phyloP scores from a whole-genome alignment of 2,888 invertebrate genomes.

The Urechis unicinctus region DNA sequence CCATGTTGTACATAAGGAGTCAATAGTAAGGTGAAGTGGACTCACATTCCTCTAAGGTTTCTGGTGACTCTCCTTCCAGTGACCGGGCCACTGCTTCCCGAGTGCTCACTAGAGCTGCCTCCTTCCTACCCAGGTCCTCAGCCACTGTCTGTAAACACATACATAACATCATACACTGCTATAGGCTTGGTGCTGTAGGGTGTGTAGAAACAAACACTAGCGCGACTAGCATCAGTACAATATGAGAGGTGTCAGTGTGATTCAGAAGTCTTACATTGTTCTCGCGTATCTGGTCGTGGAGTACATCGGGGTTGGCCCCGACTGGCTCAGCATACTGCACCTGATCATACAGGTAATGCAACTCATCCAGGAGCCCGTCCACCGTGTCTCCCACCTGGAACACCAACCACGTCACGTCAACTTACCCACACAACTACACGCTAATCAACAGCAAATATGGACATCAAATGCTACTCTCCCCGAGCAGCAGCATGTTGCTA shows the following conservation, averaged over 20 bases:
- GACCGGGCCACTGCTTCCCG: constrained; percentile 25
- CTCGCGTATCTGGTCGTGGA: constrained; percentile 44
- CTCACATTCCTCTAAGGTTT: constrained; percentile 20
- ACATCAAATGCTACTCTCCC: too few species aligned
- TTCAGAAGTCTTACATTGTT: constrained; percentile 35
- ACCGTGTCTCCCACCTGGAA: constrained; percentile 38
- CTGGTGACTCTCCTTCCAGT: constrained; percentile 13
- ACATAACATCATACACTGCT: not conserved
- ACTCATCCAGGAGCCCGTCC: constrained; percentile 44
- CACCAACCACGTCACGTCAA: not conserved
- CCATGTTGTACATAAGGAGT: not conserved
- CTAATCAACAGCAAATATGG: too few species aligned
- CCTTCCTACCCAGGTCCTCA: constrained; percentile 35
- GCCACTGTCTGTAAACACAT: constrained; percentile 27
- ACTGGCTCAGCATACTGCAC: constrained; percentile 43
- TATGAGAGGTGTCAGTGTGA: too few species aligned
- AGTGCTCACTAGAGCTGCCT: constrained; percentile 32
- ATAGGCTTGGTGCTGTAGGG: too few species aligned
- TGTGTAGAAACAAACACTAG: too few species aligned
- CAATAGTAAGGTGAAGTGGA: not conserved
- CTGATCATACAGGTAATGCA: constrained; percentile 37
- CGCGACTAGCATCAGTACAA: too few species aligned
- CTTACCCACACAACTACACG: not conserved
- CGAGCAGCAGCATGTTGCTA: too few species aligned
- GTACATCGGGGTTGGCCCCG: constrained; percentile 40